These are phyloP conservation scores for Hippocampus guttulatus DNA, from an alignment of 2,113 vertebrate genomes.

Conservation along the genomic window DNA sequence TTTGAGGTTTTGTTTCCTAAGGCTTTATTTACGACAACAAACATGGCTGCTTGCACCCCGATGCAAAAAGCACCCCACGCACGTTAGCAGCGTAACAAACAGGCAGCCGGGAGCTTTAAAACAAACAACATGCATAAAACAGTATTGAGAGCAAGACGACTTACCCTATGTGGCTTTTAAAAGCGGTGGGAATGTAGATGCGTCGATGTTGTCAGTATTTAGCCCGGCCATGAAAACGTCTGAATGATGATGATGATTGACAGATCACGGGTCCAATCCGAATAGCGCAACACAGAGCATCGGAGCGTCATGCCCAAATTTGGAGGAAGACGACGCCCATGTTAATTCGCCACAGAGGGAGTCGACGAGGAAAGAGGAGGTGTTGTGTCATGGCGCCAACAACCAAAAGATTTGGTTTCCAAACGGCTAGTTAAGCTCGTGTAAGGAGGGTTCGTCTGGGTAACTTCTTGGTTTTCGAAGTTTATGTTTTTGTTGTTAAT, in stretches of 20 bases:
- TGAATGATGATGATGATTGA: slow-evolving; percentile 21
- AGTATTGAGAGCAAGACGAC: neutral
- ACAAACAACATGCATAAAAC: neutral
- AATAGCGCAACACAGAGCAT: neutral
- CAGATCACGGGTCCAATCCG: slow-evolving; percentile 37
- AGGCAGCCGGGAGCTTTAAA: neutral
- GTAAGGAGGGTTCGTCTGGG: neutral
- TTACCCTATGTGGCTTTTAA: slow-evolving; percentile 44
- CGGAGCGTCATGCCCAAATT: slow-evolving; percentile 37
- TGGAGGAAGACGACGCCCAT: slow-evolving; percentile 11
- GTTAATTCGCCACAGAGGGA: neutral
- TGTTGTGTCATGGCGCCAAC: neutral
- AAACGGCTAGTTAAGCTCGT: neutral
- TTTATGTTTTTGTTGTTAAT: neutral
- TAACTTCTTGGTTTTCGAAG: neutral
- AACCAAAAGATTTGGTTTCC: neutral
- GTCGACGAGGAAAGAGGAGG: neutral
- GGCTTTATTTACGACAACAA: neutral
- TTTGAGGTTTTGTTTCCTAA: neutral
- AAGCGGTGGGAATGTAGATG: slow-evolving; percentile 18
- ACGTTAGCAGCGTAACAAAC: neutral
- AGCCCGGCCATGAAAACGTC: slow-evolving; percentile 4
- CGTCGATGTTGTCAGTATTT: slow-evolving; percentile 22
- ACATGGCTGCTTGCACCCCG: neutral
- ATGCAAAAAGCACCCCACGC: neutral